Percentiles rank a stretch among this genome's conserved stretches.
Conservation (phyloP, 2,888 invertebrate genomes). For the Cheilosia impressa region DNA sequence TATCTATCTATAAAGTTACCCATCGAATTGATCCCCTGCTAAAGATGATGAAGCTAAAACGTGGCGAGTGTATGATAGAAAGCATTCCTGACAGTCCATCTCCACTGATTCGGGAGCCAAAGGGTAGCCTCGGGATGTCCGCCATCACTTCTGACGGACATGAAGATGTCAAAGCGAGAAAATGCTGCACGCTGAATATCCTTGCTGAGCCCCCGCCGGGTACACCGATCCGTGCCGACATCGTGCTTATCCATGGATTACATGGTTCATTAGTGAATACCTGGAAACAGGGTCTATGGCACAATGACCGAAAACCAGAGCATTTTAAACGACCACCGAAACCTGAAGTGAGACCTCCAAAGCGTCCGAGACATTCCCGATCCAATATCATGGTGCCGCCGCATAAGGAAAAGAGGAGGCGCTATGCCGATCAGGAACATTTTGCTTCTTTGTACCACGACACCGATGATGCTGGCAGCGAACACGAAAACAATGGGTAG, state of each 20-base stretch:
- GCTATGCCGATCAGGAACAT: slow-evolving; percentile 76
- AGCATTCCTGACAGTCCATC: slow-evolving; percentile 79
- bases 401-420: slow-evolving; percentile 81
- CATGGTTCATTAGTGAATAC: slow-evolving; percentile 90
- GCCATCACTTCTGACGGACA: slow-evolving; percentile 58
- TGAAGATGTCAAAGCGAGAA: slow-evolving; percentile 77
- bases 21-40: slow-evolving; percentile 82
- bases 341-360: slow-evolving; percentile 82
- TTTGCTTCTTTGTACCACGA: slow-evolving; percentile 37
- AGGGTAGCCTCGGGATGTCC: slow-evolving; percentile 45
- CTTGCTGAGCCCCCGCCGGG: slow-evolving; percentile 82
- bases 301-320: slow-evolving; percentile 82
- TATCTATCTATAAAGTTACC: slow-evolving; percentile 78
- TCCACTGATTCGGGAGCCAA: slow-evolving; percentile 76
- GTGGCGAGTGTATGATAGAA: slow-evolving; percentile 80
- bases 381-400: slow-evolving; percentile 79
- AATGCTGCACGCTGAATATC: slow-evolving; percentile 81
- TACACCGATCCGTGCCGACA: slow-evolving; percentile 85
- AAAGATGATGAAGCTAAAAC: slow-evolving; percentile 82
- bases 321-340: slow-evolving; percentile 82
- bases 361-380: slow-evolving; percentile 81
- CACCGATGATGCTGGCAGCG: slow-evolving; percentile 65
- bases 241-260: slow-evolving; percentile 91
- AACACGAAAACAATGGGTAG: slow-evolving; percentile 53
- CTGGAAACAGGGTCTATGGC: slow-evolving; percentile 92